Percentiles rank a stretch among this genome's conserved stretches.
Evolutionary conservation across 2,113 vertebrate species (phyloP).

Genomic region (Hemichromis elongatus): DNA sequence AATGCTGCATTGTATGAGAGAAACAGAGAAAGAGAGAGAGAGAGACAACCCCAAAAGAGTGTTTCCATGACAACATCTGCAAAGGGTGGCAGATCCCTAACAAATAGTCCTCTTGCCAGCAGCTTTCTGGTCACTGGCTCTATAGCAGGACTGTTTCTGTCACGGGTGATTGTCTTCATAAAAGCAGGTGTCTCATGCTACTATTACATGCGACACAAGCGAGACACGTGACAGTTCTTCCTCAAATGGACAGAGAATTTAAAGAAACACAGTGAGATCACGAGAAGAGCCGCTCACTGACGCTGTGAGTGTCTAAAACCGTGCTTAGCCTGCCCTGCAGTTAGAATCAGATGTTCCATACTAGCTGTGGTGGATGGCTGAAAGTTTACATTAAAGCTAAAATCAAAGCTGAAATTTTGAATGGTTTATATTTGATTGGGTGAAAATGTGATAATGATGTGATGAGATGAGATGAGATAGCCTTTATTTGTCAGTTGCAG

Average conservation of each 20-base stretch:
- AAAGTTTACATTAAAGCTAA: background rate
- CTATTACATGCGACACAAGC: background rate
- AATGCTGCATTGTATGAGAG: slow-evolving; percentile 53
- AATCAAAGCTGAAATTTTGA: background rate
- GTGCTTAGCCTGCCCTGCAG: background rate
- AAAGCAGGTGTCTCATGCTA: background rate
- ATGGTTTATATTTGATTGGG: background rate
- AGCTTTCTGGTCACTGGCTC: slow-evolving; percentile 30
- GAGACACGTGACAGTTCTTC: slow-evolving; percentile 5
- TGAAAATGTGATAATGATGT: too few species aligned
- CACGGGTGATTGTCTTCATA: background rate
- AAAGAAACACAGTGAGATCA: background rate
- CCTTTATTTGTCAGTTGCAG: too few species aligned
- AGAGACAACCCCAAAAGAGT: slow-evolving; percentile 51
- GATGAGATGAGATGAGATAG: too few species aligned
- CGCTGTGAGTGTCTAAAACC: background rate
- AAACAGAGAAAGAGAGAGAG: background rate
- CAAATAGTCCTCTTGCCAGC: slow-evolving; percentile 43
- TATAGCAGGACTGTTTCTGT: slow-evolving; percentile 15
- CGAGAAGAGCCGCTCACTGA: background rate
- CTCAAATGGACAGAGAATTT: background rate
- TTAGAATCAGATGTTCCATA: slow-evolving; percentile 9
- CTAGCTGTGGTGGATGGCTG: background rate
- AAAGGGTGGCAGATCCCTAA: slow-evolving; percentile 69
- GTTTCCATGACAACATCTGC: slow-evolving; percentile 80